Evolutionary conservation across 2,113 vertebrate species (phyloP).

Genomic region (Nansenia antarctica): DNA sequence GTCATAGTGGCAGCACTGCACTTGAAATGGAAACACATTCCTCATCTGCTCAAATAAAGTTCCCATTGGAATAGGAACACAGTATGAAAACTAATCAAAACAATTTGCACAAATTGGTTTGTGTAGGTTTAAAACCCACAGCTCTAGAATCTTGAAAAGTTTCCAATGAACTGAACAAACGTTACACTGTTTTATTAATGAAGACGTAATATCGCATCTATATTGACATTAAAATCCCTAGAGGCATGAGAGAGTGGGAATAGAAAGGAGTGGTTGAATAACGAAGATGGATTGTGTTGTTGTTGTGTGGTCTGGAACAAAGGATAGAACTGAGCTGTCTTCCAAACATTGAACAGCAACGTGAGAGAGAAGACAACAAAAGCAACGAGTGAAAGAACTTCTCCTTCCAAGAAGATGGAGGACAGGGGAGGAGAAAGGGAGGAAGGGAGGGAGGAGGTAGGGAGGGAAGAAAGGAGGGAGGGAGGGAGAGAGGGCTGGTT

Average conservation of each 20-base stretch:
- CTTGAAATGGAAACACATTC: background rate
- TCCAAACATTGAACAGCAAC: background rate
- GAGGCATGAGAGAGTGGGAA: background rate
- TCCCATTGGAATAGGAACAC: background rate
- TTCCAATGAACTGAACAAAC: background rate
- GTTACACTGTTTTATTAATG: background rate
- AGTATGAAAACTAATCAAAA: background rate
- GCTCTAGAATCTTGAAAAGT: background rate
- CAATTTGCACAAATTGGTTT: background rate
- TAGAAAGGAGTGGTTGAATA: background rate
- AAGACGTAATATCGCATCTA: conserved; percentile 1
- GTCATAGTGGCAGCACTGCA: too few relatives aligned
- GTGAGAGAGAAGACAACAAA: background rate
- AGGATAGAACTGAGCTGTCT: background rate
- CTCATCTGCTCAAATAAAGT: background rate
- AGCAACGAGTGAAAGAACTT: background rate
- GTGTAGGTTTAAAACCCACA: conserved; percentile 8
- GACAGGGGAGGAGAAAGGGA: background rate
- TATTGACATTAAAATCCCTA: background rate
- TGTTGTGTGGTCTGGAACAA: background rate
- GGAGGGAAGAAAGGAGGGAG: background rate
- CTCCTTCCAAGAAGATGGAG: conserved; percentile 1
- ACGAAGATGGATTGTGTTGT: background rate
- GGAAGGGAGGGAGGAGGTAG: background rate
- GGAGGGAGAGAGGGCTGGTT: conserved; percentile 13